Conservation (phyloP, 2,113 vertebrate genomes). For the human (Homo sapiens) region DNA sequence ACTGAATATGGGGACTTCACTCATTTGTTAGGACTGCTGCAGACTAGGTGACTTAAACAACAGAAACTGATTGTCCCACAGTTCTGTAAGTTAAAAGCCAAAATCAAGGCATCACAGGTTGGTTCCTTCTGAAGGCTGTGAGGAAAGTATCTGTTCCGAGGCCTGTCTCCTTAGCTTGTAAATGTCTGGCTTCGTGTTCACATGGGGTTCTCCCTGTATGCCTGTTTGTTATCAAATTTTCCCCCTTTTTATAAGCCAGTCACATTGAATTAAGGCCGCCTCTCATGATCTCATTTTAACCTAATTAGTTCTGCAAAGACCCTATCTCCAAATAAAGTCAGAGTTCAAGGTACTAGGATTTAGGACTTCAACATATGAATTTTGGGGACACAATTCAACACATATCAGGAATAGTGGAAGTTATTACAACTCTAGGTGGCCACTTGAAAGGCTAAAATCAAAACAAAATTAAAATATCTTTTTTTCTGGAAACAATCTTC, state of each 20-base stretch:
- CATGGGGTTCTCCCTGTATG: background rate
- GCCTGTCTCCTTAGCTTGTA: background rate
- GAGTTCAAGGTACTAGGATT: background rate
- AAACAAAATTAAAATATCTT: background rate
- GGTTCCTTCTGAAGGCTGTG: background rate
- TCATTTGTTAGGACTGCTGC: background rate
- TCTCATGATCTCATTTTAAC: background rate
- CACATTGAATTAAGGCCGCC: background rate
- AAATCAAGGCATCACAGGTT: background rate
- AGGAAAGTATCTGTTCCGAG: background rate
- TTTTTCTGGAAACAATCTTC: background rate
- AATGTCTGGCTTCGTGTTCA: background rate
- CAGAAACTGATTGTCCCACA: background rate
- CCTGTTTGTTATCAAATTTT: background rate
- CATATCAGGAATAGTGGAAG: background rate
- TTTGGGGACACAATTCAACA: background rate
- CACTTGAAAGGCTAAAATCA: constrained; percentile 6
- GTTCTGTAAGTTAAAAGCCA: background rate
- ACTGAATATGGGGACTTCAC: background rate
- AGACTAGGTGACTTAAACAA: background rate
- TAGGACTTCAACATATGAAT: background rate
- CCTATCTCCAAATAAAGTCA: constrained; percentile 17
- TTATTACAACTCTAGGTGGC: background rate
- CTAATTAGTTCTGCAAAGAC: background rate
- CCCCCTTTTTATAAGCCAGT: background rate